These are phyloP conservation scores for Melanitta fusca DNA, from an alignment of 2,797 vertebrate genomes.

Conservation along the genomic window DNA sequence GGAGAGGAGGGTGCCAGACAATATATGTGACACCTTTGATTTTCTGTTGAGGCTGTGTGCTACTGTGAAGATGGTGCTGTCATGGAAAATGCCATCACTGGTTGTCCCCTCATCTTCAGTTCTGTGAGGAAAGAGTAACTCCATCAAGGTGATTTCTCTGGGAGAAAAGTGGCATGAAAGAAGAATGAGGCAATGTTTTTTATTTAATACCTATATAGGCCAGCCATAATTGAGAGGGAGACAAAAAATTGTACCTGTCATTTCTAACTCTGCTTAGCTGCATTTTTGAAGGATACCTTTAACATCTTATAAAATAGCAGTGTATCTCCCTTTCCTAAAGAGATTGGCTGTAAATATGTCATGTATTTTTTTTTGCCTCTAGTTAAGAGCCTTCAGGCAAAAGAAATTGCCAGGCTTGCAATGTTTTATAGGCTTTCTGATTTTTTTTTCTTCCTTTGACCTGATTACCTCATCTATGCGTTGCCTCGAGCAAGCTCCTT, in stretches of 20 bases:
- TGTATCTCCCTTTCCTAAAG: not conserved
- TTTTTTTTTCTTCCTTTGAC: not conserved
- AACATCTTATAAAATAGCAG: not conserved
- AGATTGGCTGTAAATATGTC: not conserved
- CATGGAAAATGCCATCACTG: not conserved
- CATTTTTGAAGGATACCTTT: not conserved
- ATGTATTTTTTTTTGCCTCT: not conserved
- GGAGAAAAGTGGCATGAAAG: not conserved
- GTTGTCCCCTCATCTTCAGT: not conserved
- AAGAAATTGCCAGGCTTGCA: not conserved
- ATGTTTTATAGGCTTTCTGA: not conserved
- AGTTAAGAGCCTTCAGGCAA: not conserved
- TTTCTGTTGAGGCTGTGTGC: not conserved
- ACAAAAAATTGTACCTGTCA: conserved; percentile 14
- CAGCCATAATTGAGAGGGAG: not conserved
- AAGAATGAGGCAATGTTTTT: not conserved
- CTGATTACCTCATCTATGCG: not conserved
- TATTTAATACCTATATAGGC: not conserved
- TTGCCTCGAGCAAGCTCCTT: conserved; percentile 13
- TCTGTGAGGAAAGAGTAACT: not conserved
- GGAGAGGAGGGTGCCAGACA: not conserved
- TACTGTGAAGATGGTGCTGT: not conserved
- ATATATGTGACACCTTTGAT: not conserved
- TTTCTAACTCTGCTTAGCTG: not conserved
- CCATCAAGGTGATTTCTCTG: not conserved